Evolutionary conservation across 2,113 vertebrate genomes (phyloP).

Genomic region (Aptenodytes patagonicus): DNA sequence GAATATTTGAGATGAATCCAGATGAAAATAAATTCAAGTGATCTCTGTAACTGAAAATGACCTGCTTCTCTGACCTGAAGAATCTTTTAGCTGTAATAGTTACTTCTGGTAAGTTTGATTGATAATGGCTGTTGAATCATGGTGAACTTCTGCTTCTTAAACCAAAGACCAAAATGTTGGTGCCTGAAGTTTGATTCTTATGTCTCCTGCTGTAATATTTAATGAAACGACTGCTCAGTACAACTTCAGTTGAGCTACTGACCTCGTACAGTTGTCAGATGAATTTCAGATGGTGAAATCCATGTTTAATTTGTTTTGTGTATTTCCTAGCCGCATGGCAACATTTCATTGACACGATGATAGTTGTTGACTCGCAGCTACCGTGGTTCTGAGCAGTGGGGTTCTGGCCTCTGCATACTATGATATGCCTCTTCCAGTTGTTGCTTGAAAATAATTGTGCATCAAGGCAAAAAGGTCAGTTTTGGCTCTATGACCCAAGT

Average conservation of each 20-base stretch:
- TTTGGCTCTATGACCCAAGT: background rate
- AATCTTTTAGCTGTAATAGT: constrained; percentile 24
- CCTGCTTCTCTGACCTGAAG: constrained; percentile 39
- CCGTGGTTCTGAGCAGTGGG: background rate
- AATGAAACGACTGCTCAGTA: background rate
- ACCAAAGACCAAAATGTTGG: constrained; percentile 71
- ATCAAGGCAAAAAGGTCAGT: constrained; percentile 5
- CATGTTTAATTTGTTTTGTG: background rate
- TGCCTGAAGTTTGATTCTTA: constrained; percentile 74
- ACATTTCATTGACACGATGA: background rate
- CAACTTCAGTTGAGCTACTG: background rate
- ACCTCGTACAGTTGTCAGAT: background rate
- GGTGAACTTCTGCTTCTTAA: constrained; percentile 58
- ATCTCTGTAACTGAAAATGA: constrained; percentile 61
- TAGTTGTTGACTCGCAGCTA: constrained; percentile 19
- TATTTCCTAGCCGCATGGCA: background rate
- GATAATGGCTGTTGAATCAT: constrained; percentile 42
- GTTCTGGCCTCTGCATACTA: background rate
- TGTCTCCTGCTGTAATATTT: constrained; percentile 17
- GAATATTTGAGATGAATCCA: background rate
- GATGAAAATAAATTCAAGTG: background rate
- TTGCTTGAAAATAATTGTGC: constrained; percentile 4
- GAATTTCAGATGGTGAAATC: constrained; percentile 6
- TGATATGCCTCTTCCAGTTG: background rate
- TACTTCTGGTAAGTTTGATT: constrained; percentile 53